Evolutionary conservation across 2,888 invertebrate species (phyloP), one percentile per base, ranked within the genome.

Genomic region (Catocala sponsa): DNA sequence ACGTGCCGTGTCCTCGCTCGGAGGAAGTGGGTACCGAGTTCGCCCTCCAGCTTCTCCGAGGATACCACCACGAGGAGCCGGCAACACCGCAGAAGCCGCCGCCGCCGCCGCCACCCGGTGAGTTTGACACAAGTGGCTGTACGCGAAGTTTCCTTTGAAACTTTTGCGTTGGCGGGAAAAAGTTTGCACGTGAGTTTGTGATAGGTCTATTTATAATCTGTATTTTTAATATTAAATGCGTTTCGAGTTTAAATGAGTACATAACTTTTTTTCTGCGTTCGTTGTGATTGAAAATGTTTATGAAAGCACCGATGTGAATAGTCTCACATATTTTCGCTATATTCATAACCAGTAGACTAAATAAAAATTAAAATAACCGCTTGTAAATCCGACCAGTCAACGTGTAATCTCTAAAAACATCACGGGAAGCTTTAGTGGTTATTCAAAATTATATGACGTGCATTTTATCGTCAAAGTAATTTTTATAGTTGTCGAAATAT

Each of bases 21-120:
- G 95, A 95, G 79, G 95, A 95, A 72, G 94, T 95, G 54, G 95
- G 95, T 64, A 94, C 95, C 0, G 93, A 94, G 65, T 86, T 91
- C 66, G 91, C 94, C 6, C 83, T 92, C 44, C 92, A 93, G 63
- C 85, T 91, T 60, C 78, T 89, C 59, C 79, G 76, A 60, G 78
- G 71, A 65, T 82, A 86, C 59, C 83, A 80, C 55, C 83, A 83
- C 75, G 82, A 83, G 58, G 82, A 85, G 55, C 86, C 86, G 0
- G 83, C 81, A 46, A 89, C 91, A 49, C 91, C 91, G 49, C 76
- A 86, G 62, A 91, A 91, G 76, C 81, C 88, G 12, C 87, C 88
- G 35, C 35, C 35, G 6, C 35, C 35, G 6, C 35, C 35, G 10
- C 88, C 88, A 11, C 77, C 84, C 63, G 91, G 91, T 91, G 64